Evolutionary conservation across 1,140 invertebrate species (phyloP), one percentile per base, ranked within the genome.

Genomic region (Trinorchestia longiramus): DNA sequence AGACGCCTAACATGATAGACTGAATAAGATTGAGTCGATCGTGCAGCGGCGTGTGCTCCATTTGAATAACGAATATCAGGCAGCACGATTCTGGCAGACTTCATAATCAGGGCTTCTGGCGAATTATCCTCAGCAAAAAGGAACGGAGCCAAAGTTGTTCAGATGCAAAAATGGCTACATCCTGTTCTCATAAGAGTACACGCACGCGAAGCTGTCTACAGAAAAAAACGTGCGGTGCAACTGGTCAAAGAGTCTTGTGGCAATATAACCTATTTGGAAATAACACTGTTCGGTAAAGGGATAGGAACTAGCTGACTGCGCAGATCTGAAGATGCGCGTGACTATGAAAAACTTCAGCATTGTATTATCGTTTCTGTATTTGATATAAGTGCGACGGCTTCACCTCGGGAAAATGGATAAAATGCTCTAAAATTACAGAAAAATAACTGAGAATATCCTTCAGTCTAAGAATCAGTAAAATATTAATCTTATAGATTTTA

Each of bases 1-100:
- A 77, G 62, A 11, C 62, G 62, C 62, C 62, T 77, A 36, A 77
- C 62, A 36, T 15, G 62, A 77, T 36, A 36, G 62, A 28, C 62
- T 77, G 28, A 77, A 77, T 77, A 77, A 77, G 62, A 77, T 77
- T 77, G 62, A 77, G 62, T 77, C 62, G 62, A 77, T 77, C 62
- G 62, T 77, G 62, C 62, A 77, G 62, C 88, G 88, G 88, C 88
- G 41, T 91, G 88, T 91, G 88, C 43, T 91, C 88, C 88, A 91
- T 91, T 91, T 91, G 88, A 91, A 91, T 91, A 91, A 91, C 41
- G 88, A 11, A 43, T 91, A 91, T 43, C 43, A 42, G 88, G 88
- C 88, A 43, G 88, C 88, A 91, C 88, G 88, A 91, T 44, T 91
- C 88, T 91, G 88, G 41, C 88, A 91, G 43, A 43, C 88, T 43